Conservation (phyloP, 2,797 vertebrate genomes). For the Cyprinella venusta region DNA sequence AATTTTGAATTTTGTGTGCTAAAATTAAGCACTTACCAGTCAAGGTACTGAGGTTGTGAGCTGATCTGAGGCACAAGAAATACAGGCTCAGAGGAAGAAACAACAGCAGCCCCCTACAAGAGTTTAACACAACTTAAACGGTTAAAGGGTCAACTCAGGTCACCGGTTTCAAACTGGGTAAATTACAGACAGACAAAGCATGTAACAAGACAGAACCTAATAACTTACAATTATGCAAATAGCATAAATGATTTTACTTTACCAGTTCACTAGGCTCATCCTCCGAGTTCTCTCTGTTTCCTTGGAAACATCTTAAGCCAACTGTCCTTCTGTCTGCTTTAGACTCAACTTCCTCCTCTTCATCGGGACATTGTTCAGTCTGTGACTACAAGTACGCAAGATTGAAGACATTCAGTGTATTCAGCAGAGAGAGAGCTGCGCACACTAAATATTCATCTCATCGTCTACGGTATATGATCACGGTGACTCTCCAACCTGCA, state of each 20-base stretch:
- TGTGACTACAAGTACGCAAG: slow-evolving; percentile 13
- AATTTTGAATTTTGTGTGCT: neutral
- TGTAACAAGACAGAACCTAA: neutral
- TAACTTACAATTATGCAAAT: neutral
- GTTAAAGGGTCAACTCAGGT: neutral
- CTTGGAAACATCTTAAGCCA: slow-evolving; percentile 58
- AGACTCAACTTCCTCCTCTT: slow-evolving; percentile 50
- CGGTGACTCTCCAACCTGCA: neutral
- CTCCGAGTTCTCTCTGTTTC: slow-evolving; percentile 48
- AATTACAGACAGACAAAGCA: slow-evolving; percentile 1
- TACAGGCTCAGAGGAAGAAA: slow-evolving; percentile 41
- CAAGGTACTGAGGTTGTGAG: slow-evolving; percentile 44
- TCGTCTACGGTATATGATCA: neutral
- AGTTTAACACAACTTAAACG: slow-evolving; percentile 22
- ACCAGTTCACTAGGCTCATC: slow-evolving; percentile 61
- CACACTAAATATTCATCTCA: neutral
- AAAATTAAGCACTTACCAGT: slow-evolving; percentile 54
- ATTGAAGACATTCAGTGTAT: neutral
- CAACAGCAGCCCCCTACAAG: slow-evolving; percentile 55
- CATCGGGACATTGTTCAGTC: slow-evolving; percentile 34
- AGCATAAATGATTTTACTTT: slow-evolving; percentile 22
- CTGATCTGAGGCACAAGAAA: slow-evolving; percentile 52
- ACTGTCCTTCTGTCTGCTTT: slow-evolving; percentile 45
- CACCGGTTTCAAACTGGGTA: neutral
- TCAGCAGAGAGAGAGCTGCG: neutral